Base-by-base conservation (phyloP, 2,113 vertebrate genomes). In the Romanogobio albipinnatus region DNA sequence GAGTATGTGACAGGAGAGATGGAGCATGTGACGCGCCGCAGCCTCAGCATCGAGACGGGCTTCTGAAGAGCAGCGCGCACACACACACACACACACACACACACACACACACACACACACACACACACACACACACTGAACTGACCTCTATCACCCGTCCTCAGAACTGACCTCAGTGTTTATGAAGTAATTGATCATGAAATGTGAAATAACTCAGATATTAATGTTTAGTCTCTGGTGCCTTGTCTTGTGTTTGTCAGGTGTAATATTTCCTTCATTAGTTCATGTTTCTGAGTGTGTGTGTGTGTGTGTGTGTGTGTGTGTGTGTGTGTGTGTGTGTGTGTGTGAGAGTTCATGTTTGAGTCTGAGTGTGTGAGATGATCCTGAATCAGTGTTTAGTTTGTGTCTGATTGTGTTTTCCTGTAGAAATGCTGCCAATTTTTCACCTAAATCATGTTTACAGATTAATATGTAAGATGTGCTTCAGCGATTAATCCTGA, bases 1-100 rank as follows among this genome's bases (percentile, higher is more conserved):
- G 96, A 97, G 88, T 99, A 99, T 13, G 94, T 98, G 88, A 94
- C 97, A 0, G 97, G 98, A 75, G 95, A 94, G 85, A 94, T 99
- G 14, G 96, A 97, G 88, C 97, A 99, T 0, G 96, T 99, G 91
- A 99, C 96, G 9, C 95, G 93, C 17, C 93, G 96, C 86, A 96
- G 94, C 0, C 95, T 99, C 86, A 99, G 97, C 91, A 95, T 98
- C 0, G 97, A 99, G 86, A 94, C 95, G 19, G 98, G 96, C 82
- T 39, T 39, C 39, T 39, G 39, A 39, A 39, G 36, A 39, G 36
- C 36, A 39, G 29, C 29, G 2, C 29, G 2, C 29, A 29, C 29
- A 29, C 29, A 29, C 29, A 29, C 29, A 29, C 29, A 29, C 29
- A 1, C 29, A 29, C 29, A 1, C 29, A 29, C 29, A 29, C 29